Conservation (phyloP, 2,113 vertebrate genomes). For the Callocephalon fimbriatum region DNA sequence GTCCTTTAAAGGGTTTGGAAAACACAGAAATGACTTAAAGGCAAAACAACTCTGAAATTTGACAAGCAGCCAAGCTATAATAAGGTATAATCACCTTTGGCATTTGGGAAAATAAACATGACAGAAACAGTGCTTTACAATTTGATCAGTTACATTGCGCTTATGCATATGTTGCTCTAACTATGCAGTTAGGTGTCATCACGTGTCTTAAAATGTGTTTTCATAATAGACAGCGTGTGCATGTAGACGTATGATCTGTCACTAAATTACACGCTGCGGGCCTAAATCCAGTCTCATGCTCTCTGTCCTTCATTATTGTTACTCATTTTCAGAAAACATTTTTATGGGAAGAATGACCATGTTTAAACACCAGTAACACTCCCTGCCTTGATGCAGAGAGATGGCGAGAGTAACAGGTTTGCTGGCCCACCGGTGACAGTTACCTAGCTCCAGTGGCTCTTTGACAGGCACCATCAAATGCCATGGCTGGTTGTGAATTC, state of each 20-base stretch:
- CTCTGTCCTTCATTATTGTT: not conserved
- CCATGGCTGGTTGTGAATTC: not conserved
- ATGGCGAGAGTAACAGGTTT: not conserved
- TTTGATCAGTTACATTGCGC: not conserved
- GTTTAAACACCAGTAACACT: not conserved
- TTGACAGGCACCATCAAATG: not conserved
- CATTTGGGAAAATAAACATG: not conserved
- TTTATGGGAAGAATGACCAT: not conserved
- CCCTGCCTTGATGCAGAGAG: not conserved
- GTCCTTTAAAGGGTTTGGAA: not conserved
- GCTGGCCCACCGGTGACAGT: not conserved
- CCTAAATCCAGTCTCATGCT: not conserved
- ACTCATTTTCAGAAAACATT: not conserved
- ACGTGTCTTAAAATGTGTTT: not conserved
- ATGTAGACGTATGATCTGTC: not conserved
- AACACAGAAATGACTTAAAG: not conserved
- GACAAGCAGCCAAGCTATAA: not conserved
- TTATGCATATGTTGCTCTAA: not conserved
- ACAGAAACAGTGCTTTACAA: not conserved
- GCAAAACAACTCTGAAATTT: not conserved
- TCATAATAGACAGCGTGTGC: not conserved
- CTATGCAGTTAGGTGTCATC: not conserved
- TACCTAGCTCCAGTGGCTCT: not conserved
- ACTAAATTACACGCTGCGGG: not conserved
- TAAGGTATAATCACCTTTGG: conserved; percentile 2